phyloP scores from a whole-genome alignment of 1,140 invertebrate genomes.

The Cherax destructor region DNA sequence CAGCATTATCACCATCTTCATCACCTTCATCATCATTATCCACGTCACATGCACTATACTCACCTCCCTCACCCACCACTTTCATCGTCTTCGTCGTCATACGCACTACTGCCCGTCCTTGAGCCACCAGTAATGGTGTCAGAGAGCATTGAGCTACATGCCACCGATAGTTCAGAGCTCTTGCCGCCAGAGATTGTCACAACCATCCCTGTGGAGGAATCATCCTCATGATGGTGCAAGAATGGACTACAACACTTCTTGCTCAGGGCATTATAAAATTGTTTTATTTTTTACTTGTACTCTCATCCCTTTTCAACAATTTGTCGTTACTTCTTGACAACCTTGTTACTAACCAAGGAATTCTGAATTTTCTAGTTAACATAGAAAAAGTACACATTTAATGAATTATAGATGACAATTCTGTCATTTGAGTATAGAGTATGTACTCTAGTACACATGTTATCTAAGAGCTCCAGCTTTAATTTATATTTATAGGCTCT shows the following conservation, averaged over 20 bases:
- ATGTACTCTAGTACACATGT: neutral
- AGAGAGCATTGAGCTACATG: conserved; percentile 57
- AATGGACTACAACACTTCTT: conserved; percentile 57
- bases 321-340: neutral
- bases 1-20: conserved; percentile 40
- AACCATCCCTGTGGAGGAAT: conserved; percentile 54
- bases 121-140: conserved; percentile 51
- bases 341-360: neutral
- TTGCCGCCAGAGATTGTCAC: conserved; percentile 58
- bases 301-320: conserved; percentile 15
- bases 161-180: conserved; percentile 31
- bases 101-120: conserved; percentile 57
- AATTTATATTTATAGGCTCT: neutral
- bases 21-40: conserved; percentile 25
- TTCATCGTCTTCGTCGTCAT: conserved; percentile 37
- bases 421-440: neutral
- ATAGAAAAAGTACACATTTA: neutral
- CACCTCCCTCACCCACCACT: conserved; percentile 11
- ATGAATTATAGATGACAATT: neutral
- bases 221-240: conserved; percentile 63
- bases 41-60: conserved; percentile 20
- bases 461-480: neutral
- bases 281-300: conserved; percentile 8
- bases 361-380: neutral
- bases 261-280: conserved; percentile 61